Percentiles rank a stretch among this genome's conserved stretches.
Conservation (phyloP, 2,113 vertebrate species). For the Rhegmatorhina hoffmannsi region DNA sequence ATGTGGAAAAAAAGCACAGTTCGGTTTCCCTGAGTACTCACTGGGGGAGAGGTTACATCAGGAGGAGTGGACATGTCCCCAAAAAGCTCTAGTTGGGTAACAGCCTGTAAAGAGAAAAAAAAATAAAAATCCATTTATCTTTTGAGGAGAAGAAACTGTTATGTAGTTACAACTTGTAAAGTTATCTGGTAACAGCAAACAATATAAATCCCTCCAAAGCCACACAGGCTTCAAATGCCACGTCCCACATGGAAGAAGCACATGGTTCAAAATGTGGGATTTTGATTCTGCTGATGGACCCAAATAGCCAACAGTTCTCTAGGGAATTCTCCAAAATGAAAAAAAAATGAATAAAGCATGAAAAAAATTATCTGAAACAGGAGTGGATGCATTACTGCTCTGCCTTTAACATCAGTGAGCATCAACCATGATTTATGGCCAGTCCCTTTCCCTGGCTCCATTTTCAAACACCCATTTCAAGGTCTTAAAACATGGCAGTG, state of each 20-base stretch:
- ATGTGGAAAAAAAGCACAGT: not conserved
- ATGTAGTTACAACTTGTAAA: not conserved
- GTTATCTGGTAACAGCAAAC: not conserved
- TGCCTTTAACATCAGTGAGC: not conserved
- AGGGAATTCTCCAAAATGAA: not conserved
- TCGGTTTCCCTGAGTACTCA: constrained; percentile 75
- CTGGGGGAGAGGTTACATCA: constrained; percentile 96
- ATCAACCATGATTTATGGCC: not conserved
- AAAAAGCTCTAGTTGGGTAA: constrained; percentile 98
- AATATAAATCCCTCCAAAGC: not conserved
- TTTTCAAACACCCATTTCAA: not conserved
- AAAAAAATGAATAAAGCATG: not conserved
- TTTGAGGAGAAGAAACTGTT: not conserved
- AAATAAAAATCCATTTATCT: not conserved
- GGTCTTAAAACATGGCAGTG: not conserved
- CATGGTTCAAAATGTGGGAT: not conserved
- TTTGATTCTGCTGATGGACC: not conserved
- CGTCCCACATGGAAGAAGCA: not conserved
- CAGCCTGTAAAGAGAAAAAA: constrained; percentile 84
- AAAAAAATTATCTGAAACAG: not conserved
- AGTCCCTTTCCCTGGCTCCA: not conserved
- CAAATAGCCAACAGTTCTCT: not conserved
- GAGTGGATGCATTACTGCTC: not conserved
- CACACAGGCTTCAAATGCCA: not conserved
- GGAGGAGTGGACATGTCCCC: constrained; percentile 99